Conservation (phyloP, 2,797 vertebrate species). For the Oryzias dopingdopingensis region DNA sequence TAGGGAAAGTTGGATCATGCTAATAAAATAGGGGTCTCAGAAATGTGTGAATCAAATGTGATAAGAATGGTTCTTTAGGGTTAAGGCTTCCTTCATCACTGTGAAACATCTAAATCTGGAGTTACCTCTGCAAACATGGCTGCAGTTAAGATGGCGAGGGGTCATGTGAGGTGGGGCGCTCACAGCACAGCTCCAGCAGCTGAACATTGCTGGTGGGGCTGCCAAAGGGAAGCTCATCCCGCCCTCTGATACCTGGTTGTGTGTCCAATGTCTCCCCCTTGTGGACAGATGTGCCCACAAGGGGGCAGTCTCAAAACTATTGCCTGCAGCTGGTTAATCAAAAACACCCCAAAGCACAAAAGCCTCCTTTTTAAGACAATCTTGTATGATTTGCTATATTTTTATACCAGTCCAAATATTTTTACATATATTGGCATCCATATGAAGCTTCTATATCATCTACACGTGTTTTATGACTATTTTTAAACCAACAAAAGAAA, state of each 20-base stretch:
- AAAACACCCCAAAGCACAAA: background rate
- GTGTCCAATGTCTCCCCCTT: slow-evolving; percentile 69
- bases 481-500: too few species aligned
- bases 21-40: too few species aligned
- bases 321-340: background rate
- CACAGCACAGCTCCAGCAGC: slow-evolving; percentile 31
- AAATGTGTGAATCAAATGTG: too few species aligned
- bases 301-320: too few species aligned
- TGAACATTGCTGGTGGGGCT: slow-evolving; percentile 28
- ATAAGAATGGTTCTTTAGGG: background rate
- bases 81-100: background rate
- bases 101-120: slow-evolving; percentile 11
- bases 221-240: slow-evolving; percentile 20
- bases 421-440: too few species aligned
- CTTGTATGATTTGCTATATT: too few species aligned
- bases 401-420: too few species aligned
- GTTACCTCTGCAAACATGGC: slow-evolving; percentile 47
- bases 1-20: too few species aligned
- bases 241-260: slow-evolving; percentile 23
- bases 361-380: too few species aligned
- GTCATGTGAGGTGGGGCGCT: slow-evolving; percentile 6
- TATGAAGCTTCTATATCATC: too few species aligned
- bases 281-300: slow-evolving; percentile 39
- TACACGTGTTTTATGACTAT: too few species aligned
- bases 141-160: slow-evolving; percentile 65